Evolutionary conservation across 53 echinoderm and acorn worm genomes (phyloP).

Genomic region (Astropecten irregularis): DNA sequence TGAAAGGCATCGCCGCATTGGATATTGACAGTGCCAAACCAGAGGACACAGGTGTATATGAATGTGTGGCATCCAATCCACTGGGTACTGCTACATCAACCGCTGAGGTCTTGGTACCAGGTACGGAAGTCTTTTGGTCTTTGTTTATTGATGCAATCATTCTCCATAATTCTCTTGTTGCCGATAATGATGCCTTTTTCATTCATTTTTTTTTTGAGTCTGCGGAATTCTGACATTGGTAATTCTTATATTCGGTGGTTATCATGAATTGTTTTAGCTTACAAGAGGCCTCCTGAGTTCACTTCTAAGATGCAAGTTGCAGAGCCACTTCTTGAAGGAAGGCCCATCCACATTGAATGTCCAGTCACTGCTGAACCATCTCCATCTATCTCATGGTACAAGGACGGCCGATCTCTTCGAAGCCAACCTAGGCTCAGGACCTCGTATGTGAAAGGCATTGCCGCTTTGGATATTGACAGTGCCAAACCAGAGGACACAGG

Average conservation of each 20-base stretch:
- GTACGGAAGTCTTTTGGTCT: slow-evolving; percentile 34
- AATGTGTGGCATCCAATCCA: slow-evolving; percentile 86
- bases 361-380: slow-evolving; percentile 57
- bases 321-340: slow-evolving; percentile 55
- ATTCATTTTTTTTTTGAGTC: no score
- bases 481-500: slow-evolving; percentile 76
- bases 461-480: slow-evolving; percentile 60
- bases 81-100: slow-evolving; percentile 74
- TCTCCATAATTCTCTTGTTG: no score
- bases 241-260: no score
- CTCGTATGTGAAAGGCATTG: slow-evolving; percentile 58
- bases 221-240: no score
- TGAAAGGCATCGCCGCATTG: slow-evolving; percentile 69
- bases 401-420: slow-evolving; percentile 66
- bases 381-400: slow-evolving; percentile 79
- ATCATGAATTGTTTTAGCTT: slow-evolving; percentile 3
- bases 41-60: slow-evolving; percentile 86
- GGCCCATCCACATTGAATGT: slow-evolving; percentile 61
- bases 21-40: slow-evolving; percentile 70
- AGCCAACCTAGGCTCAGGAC: slow-evolving; percentile 31
- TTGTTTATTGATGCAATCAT: no score
- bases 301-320: slow-evolving; percentile 51
- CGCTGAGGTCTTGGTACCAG: slow-evolving; percentile 80
- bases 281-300: slow-evolving; percentile 57
- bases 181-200: no score